Evolutionary conservation across 2,888 invertebrate species (phyloP), one percentile per base, ranked within the genome.

Genomic region (Brachypterus glaber): DNA sequence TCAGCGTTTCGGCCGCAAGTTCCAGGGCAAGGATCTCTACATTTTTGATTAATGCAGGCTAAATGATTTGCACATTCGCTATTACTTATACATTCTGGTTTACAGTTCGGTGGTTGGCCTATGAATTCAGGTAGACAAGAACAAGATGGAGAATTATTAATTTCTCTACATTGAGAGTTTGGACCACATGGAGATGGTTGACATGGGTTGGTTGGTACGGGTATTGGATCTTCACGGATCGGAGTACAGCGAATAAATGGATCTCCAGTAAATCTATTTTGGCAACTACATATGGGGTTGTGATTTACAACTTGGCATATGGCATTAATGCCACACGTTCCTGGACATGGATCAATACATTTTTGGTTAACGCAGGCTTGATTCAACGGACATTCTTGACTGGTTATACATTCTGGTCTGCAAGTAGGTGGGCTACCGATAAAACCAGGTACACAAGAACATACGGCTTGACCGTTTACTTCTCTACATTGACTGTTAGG

Each of bases 21-120:
- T 39, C 79, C 81, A 0, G 68, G 68, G 53, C 89, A 89, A 3
- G 85, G 84, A 57, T 81, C 79, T 64, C 70, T 73, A 59, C 86
- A 87, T 68, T 80, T 82, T 54, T 78, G 74, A 54, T 77, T 78
- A 9, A 82, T 71, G 57, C 86, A 87, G 27, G 84, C 82, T 55
- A 74, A 66, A 52, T 79, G 73, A 51, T 73, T 75, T 1, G 76
- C 51, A 57, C 85, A 85, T 60, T 84, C 84, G 26, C 77, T 72
- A 60, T 76, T 83, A 3, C 75, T 73, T 9, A 79, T 73, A 59
- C 85, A 85, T 66, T 83, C 82, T 3, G 82, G 82, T 50, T 77
- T 68, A 56, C 82, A 82, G 44, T 79, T 79, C n/a, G 80, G 78
- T 32, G 82, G 78, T 33, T 74, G 64, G 17, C 82, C 81, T 4